Conservation (phyloP, 2,797 vertebrate species). For the Tokudaia tokunoshimensis region DNA sequence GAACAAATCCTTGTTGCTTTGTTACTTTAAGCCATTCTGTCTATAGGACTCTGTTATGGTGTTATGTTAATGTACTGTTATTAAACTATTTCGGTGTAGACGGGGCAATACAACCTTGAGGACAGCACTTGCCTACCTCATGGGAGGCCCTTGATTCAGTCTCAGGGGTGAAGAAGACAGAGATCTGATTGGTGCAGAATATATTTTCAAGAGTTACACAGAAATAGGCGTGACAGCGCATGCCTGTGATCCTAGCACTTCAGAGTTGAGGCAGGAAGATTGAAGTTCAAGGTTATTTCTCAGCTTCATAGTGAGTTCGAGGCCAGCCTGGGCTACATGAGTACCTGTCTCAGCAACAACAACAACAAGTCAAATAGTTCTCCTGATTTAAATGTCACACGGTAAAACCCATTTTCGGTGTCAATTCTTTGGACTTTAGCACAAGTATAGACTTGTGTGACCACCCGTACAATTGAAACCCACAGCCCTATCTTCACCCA, state of each 20-base stretch:
- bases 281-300: background rate
- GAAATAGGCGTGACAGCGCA: background rate
- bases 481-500: too few relatives aligned
- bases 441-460: too few relatives aligned
- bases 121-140: background rate
- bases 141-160: background rate
- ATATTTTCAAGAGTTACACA: background rate
- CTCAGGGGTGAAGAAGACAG: background rate
- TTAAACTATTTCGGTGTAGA: background rate
- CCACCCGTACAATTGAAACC: background rate
- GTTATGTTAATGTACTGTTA: background rate
- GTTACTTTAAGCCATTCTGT: background rate
- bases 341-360: background rate
- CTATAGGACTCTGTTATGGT: background rate
- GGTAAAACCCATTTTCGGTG: background rate
- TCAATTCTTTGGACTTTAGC: background rate
- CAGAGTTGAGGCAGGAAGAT: background rate
- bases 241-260: background rate
- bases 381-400: background rate
- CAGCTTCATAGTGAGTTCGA: background rate
- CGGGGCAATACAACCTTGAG: background rate
- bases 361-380: too few relatives aligned
- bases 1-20: background rate
- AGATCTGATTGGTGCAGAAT: background rate
- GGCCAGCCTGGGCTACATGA: background rate